A percentile compares a stretch with the other conserved stretches of the same genome.
These are phyloP conservation scores for Agriopis leucophaearia DNA, from an alignment of 2,888 invertebrate genomes.

Conservation along the genomic window DNA sequence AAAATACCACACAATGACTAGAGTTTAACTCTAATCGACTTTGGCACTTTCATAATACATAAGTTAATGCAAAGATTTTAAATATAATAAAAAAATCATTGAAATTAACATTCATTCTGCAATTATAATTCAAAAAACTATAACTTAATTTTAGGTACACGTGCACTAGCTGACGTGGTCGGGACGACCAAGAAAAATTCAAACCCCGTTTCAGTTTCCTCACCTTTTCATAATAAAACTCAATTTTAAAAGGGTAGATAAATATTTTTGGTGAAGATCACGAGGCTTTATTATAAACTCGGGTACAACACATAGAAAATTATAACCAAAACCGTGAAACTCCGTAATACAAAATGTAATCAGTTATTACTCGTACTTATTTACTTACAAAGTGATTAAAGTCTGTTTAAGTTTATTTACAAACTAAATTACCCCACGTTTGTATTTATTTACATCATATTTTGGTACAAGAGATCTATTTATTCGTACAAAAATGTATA, in stretches of 20 bases:
- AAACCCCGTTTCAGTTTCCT: background rate
- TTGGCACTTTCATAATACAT: conserved; percentile 64
- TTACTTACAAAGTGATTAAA: background rate
- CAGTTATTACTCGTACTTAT: background rate
- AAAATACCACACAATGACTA: conserved; percentile 53
- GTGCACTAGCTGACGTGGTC: background rate
- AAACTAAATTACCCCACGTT: conserved; percentile 18
- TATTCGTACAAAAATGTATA: conserved; percentile 67
- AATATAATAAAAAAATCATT: background rate
- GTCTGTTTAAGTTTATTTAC: conserved; percentile 6
- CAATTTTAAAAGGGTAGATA: too few relatives aligned
- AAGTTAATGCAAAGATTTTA: conserved; percentile 12
- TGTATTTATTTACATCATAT: conserved; percentile 40
- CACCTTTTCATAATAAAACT: background rate
- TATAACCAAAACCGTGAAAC: too few relatives aligned
- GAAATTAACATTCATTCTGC: background rate
- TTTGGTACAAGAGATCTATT: conserved; percentile 65
- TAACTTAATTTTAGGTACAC: background rate
- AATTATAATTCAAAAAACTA: background rate
- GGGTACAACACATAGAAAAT: too few relatives aligned
- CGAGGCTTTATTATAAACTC: too few relatives aligned
- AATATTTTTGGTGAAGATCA: too few relatives aligned
- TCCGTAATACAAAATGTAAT: too few relatives aligned
- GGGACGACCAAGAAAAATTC: background rate
- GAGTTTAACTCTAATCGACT: conserved; percentile 70